Base-by-base conservation (phyloP, 2,888 invertebrate genomes). In the Helicoverpa assulta region DNA sequence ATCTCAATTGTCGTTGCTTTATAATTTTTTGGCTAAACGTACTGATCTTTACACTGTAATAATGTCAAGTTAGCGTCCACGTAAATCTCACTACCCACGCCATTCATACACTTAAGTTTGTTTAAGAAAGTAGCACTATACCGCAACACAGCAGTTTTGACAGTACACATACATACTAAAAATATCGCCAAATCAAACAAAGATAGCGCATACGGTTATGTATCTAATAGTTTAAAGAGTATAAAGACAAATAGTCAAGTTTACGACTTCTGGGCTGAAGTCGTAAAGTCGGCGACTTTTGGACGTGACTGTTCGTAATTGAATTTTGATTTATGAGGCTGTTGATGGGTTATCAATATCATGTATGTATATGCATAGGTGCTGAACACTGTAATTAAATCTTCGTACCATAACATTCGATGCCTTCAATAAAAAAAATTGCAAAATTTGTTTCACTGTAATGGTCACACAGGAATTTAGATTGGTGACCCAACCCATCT, bases 211-310 rank as follows among this genome's bases (percentile, higher is more conserved):
- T 5, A 8, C 33, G 61, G 18, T 54, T 54, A 29, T 53, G 5
- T 47, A 40, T 19, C 19, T 53, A 29, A 70, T 57, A 71, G 56
- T 65, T 74, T 37, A 55, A 62, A 59, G 18, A 52, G 50, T 65
- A 8, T 52, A 40, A 52, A 63, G 76, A 76, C 66, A 53, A 29
- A n/a, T 26, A 51, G 51, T 64, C 47, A 50, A 63, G 62, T 67
- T 74, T 70, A 66, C 78, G 78, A 70, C 75, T 78, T 79, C 66
- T 67, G 58, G 57, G 43, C 51, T 47, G 56, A 67, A 79, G 62
- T 63, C 65, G 62, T 76, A 52, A 75, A 68, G 50, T 33, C 63
- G 67, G 67, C 18, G 56, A 58, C 18, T 53, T 63, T 62, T 21
- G 29, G 29, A 77, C 57, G 72, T 75, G 72, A 47, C 58, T 53